These are phyloP conservation scores for Trissoscelio sp. DNA, from an alignment of 2,888 invertebrate species.

Conservation along the genomic window DNA sequence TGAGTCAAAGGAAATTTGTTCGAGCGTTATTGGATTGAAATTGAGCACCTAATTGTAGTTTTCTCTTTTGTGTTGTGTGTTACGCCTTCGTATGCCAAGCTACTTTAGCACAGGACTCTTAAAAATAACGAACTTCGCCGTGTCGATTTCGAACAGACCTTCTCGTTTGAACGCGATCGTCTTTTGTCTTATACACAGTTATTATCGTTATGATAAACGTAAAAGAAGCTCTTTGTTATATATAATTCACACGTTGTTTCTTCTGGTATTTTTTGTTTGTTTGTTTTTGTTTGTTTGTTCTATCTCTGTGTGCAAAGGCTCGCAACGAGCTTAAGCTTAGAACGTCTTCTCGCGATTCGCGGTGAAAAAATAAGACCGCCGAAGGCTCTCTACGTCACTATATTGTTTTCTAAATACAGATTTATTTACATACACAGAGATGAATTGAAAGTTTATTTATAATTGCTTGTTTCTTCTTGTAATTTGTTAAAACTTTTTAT, in stretches of 20 bases:
- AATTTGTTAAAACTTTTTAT: constrained; percentile 51
- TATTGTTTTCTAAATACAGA: constrained; percentile 66
- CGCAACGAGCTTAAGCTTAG: constrained; percentile 60
- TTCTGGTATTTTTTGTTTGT: background rate
- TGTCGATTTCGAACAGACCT: constrained; percentile 49
- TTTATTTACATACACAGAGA: constrained; percentile 68
- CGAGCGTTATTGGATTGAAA: too few species aligned
- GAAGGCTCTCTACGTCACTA: constrained; percentile 70
- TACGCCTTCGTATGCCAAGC: constrained; percentile 57
- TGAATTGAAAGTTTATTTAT: constrained; percentile 59
- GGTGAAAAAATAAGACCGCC: constrained; percentile 71
- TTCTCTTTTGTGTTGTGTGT: background rate
- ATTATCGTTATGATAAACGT: constrained; percentile 56
- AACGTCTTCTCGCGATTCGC: constrained; percentile 65
- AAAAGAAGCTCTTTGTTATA: constrained; percentile 59
- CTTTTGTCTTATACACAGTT: constrained; percentile 32
- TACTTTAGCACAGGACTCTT: constrained; percentile 61
- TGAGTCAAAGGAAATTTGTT: constrained; percentile 15
- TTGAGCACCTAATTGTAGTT: constrained; percentile 32
- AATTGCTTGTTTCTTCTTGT: constrained; percentile 32
- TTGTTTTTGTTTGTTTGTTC: constrained; percentile 36
- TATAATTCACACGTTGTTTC: constrained; percentile 48
- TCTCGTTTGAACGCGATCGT: constrained; percentile 21
- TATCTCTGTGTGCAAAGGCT: constrained; percentile 63
- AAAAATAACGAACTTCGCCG: constrained; percentile 54